These are phyloP conservation scores for Caenorhabditis angaria DNA, from an alignment of 2,888 invertebrate genomes.

Conservation along the genomic window DNA sequence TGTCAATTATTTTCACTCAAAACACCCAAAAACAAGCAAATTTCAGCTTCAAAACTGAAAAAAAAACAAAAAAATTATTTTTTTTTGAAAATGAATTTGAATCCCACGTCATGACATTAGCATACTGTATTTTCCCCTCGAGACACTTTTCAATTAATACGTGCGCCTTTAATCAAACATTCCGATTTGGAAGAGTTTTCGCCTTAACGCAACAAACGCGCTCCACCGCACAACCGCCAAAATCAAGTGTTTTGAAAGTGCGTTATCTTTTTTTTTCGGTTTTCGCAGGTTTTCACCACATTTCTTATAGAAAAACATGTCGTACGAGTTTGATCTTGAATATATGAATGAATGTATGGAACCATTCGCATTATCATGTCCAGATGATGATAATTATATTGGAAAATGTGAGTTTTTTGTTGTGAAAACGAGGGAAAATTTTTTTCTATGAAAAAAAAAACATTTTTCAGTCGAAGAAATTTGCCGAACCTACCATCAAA, in stretches of 20 bases:
- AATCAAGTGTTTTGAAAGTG: background rate
- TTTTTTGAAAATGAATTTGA: no score
- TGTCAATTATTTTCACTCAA: no score
- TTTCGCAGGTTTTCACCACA: background rate
- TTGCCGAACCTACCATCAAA: constrained; percentile 23
- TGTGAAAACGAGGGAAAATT: background rate
- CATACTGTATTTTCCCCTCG: no score
- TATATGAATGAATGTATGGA: constrained; percentile 31
- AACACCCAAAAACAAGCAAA: no score
- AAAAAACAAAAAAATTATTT: no score
- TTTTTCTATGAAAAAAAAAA: no score
- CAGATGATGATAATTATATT: constrained; percentile 9
- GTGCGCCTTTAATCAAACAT: no score
- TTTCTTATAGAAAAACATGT: constrained; percentile 15
- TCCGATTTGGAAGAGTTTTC: no score
- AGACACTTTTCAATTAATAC: no score
- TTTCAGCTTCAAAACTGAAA: no score
- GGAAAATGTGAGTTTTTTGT: constrained; percentile 27
- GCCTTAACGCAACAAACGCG: no score
- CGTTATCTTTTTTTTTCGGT: background rate
- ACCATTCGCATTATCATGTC: constrained; percentile 20
- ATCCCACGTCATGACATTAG: no score
- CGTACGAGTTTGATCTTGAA: constrained; percentile 37
- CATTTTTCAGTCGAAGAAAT: constrained; percentile 24
- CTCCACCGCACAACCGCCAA: background rate